Evolutionary conservation across 2,888 invertebrate species (phyloP).

Genomic region (Achlya flavicornis): DNA sequence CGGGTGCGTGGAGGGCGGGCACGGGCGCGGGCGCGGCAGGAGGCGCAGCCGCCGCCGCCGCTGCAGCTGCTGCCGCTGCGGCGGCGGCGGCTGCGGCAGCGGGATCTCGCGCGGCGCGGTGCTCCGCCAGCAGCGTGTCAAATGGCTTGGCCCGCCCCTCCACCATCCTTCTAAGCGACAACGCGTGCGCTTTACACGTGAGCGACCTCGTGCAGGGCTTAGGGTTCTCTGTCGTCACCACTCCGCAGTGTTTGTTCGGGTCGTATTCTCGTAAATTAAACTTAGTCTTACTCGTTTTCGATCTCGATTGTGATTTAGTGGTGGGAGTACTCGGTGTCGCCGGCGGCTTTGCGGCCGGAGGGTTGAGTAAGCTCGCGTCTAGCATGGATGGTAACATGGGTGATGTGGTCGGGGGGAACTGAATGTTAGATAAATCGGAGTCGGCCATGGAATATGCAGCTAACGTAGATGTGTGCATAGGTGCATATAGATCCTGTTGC

Average conservation of each 20-base stretch:
- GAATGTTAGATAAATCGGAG: conserved; percentile 62
- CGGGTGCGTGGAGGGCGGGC: conserved; percentile 31
- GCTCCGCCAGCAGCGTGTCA: conserved; percentile 89
- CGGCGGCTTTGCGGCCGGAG: conserved; percentile 15
- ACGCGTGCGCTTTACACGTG: conserved; percentile 88
- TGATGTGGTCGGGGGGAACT: conserved; percentile 69
- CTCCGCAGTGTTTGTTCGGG: conserved; percentile 93
- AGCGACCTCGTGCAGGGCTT: conserved; percentile 92
- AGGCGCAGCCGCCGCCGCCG: not conserved
- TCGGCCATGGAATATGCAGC: conserved; percentile 65
- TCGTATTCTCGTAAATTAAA: conserved; percentile 88
- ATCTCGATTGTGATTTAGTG: conserved; percentile 56
- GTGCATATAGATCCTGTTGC: conserved; percentile 64
- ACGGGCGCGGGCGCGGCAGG: conserved; percentile 19
- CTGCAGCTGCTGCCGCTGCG: conserved; percentile 27
- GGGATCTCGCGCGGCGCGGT: conserved; percentile 86
- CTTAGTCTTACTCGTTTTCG: conserved; percentile 72
- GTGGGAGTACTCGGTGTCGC: conserved; percentile 53
- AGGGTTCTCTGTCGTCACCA: conserved; percentile 86
- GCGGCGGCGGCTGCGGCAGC: conserved; percentile 45
- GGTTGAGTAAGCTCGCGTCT: conserved; percentile 31
- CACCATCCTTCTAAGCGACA: conserved; percentile 88
- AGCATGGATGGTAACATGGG: conserved; percentile 58
- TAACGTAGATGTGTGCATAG: conserved; percentile 55
- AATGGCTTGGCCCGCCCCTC: conserved; percentile 88